Conservation (phyloP, 2,888 invertebrate genomes). For the Sialis lutaria region DNA sequence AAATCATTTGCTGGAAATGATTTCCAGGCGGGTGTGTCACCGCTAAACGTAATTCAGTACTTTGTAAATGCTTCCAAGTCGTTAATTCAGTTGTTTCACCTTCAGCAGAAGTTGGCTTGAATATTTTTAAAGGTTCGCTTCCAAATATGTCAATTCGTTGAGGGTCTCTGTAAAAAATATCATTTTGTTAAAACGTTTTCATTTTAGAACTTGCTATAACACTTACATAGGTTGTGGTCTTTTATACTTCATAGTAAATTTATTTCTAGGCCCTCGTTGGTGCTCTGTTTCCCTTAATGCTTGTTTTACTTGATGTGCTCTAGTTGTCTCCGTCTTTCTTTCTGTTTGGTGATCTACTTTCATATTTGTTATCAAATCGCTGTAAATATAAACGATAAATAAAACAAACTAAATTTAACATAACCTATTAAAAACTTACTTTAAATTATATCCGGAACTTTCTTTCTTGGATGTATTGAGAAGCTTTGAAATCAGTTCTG, state of each 20-base stretch:
- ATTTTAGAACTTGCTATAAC: not conserved
- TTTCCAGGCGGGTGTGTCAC: constrained; percentile 64
- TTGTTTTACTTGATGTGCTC: constrained; percentile 36
- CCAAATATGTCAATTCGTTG: constrained; percentile 43
- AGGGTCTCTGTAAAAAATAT: constrained; percentile 11
- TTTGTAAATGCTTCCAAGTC: constrained; percentile 50
- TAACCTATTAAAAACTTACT: not conserved
- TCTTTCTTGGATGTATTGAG: constrained; percentile 28
- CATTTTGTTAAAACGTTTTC: not conserved
- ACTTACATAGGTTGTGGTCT: too few species aligned
- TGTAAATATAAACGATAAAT: constrained; percentile 17
- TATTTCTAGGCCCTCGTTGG: constrained; percentile 3
- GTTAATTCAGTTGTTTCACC: constrained; percentile 27
- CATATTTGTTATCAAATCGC: constrained; percentile 60
- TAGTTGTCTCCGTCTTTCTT: constrained; percentile 28
- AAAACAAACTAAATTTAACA: not conserved
- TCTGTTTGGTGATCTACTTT: constrained; percentile 46
- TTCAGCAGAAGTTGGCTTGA: constrained; percentile 24
- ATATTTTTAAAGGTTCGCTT: constrained; percentile 44
- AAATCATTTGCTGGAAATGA: constrained; percentile 82
- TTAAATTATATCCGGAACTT: constrained; percentile 3
- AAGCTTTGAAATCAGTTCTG: constrained; percentile 53
- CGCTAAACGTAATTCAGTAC: constrained; percentile 47
- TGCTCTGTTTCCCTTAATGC: constrained; percentile 4
- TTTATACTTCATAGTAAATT: not conserved